Evolutionary conservation across 2,888 invertebrate genomes (phyloP).

Genomic region (Xanthorhoe spadicearia): DNA sequence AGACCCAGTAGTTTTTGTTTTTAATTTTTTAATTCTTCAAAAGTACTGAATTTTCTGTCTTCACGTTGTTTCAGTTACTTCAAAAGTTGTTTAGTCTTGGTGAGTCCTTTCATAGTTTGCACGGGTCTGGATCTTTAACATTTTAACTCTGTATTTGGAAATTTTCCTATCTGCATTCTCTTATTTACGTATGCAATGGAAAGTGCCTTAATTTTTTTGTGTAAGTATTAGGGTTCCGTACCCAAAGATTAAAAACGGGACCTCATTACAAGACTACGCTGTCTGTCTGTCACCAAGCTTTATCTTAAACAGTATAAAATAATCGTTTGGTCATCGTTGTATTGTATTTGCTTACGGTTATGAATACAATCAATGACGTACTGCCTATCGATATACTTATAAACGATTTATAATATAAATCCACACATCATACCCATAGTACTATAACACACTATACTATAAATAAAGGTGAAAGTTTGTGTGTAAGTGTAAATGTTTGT

Average conservation of each 20-base stretch:
- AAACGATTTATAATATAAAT: background rate
- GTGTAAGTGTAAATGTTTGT: too few relatives aligned
- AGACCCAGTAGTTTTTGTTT: constrained; percentile 14
- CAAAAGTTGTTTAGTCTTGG: constrained; percentile 78
- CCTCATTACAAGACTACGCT: too few relatives aligned
- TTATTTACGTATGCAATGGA: background rate
- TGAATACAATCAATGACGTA: background rate
- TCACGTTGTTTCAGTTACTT: constrained; percentile 82
- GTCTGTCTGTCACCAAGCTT: too few relatives aligned
- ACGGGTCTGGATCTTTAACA: constrained; percentile 43
- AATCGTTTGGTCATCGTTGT: too few relatives aligned
- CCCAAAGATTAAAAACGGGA: too few relatives aligned
- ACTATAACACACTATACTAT: too few relatives aligned
- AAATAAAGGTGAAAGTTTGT: too few relatives aligned
- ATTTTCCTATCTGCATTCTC: background rate
- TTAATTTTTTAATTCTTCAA: constrained; percentile 7
- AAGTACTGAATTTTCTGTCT: constrained; percentile 41
- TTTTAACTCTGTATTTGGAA: constrained; percentile 14
- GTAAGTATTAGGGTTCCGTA: too few relatives aligned
- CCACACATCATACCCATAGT: too few relatives aligned
- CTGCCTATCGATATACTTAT: background rate
- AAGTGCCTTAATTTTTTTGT: background rate
- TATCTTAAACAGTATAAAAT: too few relatives aligned
- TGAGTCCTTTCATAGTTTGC: constrained; percentile 61
- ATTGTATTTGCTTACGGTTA: background rate